A percentile compares a stretch with the other conserved stretches of the same genome.
phyloP scores from a whole-genome alignment of 2,888 invertebrate species.

The Macropis europaea region DNA sequence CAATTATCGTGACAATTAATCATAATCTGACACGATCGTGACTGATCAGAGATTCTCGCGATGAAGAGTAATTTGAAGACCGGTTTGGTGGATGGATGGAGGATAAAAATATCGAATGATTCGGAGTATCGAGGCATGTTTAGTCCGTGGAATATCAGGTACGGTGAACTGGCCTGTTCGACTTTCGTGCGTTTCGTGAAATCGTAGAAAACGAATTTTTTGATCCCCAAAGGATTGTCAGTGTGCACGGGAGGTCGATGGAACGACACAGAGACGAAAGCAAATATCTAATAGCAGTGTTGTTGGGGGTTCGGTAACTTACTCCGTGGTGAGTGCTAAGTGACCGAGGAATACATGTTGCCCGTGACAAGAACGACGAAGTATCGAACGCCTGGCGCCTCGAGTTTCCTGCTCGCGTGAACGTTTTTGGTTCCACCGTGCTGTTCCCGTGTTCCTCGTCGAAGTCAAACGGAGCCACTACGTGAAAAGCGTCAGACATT shows the following conservation, averaged over 20 bases:
- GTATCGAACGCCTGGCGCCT: not conserved
- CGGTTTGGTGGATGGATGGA: not conserved
- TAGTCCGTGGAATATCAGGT: not conserved
- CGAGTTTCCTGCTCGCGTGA: not conserved
- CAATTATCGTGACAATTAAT: too few relatives aligned
- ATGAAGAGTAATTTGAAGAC: not conserved
- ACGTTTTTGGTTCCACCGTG: slow-evolving; percentile 9
- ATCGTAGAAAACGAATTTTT: not conserved
- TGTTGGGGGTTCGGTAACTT: slow-evolving; percentile 25
- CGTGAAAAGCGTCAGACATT: slow-evolving; percentile 56
- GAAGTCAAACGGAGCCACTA: slow-evolving; percentile 41
- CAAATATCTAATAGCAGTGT: slow-evolving; percentile 8
- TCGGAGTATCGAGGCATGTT: not conserved
- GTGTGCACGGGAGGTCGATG: not conserved
- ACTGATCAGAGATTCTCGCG: not conserved
- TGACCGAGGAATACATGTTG: slow-evolving; percentile 45
- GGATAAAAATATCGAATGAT: not conserved
- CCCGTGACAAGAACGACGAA: not conserved
- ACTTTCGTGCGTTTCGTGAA: not conserved
- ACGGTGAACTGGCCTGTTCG: not conserved
- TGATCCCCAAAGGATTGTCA: slow-evolving; percentile 20
- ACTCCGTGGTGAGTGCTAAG: slow-evolving; percentile 43
- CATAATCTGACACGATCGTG: not conserved
- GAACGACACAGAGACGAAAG: not conserved
- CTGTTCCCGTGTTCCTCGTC: slow-evolving; percentile 11